phyloP scores from a whole-genome alignment of 1,140 invertebrate species.

The Drosophila kurseongensis region DNA sequence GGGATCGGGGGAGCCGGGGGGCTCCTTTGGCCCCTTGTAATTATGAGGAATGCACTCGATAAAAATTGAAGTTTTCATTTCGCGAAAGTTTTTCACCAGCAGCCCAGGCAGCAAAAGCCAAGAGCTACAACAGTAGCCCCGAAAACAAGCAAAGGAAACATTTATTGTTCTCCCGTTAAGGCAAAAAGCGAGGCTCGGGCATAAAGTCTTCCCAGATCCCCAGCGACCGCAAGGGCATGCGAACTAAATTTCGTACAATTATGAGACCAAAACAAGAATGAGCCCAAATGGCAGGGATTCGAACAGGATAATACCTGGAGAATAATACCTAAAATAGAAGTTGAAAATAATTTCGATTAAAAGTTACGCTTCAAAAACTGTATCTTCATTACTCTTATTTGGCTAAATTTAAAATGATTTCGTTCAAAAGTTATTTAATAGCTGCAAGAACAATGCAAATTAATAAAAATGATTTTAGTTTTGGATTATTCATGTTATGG shows the following conservation, averaged over 20 bases:
- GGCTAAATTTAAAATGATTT: no score
- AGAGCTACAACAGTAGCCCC: conserved; percentile 37
- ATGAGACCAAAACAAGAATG: conserved; percentile 70
- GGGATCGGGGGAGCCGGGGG: not conserved
- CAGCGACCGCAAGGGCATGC: conserved; percentile 80
- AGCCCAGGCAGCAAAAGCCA: conserved; percentile 20
- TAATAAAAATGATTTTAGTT: no score
- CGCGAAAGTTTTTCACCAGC: conserved; percentile 75
- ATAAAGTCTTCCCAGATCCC: conserved; percentile 46
- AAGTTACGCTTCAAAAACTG: no score
- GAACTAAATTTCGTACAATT: conserved; percentile 83
- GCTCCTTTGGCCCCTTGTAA: conserved; percentile 55
- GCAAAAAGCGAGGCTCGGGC: conserved; percentile 52
- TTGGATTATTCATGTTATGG: no score
- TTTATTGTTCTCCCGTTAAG: conserved; percentile 83
- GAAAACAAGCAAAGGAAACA: conserved; percentile 57
- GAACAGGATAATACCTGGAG: conserved; percentile 15
- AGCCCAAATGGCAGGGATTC: not conserved
- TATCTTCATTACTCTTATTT: no score
- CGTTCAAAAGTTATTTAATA: no score
- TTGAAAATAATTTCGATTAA: not conserved
- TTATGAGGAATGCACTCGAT: conserved; percentile 82
- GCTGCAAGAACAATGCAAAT: no score
- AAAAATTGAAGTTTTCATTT: conserved; percentile 82
- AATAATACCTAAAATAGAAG: no score